Conservation (phyloP, 2,888 invertebrate genomes). For the Mimas tiliae region DNA sequence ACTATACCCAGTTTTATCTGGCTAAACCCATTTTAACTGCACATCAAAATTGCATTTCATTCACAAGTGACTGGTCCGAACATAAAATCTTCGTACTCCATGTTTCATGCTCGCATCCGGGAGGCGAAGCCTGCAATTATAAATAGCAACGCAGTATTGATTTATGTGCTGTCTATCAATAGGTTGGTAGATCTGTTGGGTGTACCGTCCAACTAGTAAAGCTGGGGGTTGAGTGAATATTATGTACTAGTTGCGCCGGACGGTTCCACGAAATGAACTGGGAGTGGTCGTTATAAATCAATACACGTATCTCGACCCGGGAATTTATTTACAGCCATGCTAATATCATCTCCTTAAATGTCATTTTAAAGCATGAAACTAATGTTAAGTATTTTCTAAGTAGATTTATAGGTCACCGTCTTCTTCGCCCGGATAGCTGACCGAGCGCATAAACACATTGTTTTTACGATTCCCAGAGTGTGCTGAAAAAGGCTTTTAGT, state of each 20-base stretch:
- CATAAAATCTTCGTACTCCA: slow-evolving; percentile 9
- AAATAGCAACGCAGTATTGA: slow-evolving; percentile 25
- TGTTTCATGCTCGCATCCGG: slow-evolving; percentile 11
- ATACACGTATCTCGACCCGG: slow-evolving; percentile 15
- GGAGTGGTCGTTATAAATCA: slow-evolving; percentile 8
- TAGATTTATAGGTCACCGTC: neutral
- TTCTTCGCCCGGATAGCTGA: neutral
- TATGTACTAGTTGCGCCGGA: neutral
- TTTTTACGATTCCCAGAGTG: slow-evolving; percentile 49
- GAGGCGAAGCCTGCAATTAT: slow-evolving; percentile 16
- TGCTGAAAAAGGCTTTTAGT: slow-evolving; percentile 70
- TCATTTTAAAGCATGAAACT: neutral
- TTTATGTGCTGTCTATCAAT: slow-evolving; percentile 9
- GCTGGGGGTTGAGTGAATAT: slow-evolving; percentile 5
- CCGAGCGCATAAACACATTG: neutral
- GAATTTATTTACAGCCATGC: slow-evolving; percentile 2
- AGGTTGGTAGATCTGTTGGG: neutral
- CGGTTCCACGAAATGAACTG: slow-evolving; percentile 3
- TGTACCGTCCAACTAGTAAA: neutral
- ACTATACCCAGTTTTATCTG: too few relatives aligned
- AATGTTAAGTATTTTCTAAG: neutral
- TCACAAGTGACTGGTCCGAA: neutral
- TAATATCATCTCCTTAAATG: neutral
- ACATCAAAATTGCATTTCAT: too few relatives aligned
- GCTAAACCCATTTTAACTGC: too few relatives aligned